Evolutionary conservation across 1,140 invertebrate genomes (phyloP).

Genomic region (Scaptomyza hsui): DNA sequence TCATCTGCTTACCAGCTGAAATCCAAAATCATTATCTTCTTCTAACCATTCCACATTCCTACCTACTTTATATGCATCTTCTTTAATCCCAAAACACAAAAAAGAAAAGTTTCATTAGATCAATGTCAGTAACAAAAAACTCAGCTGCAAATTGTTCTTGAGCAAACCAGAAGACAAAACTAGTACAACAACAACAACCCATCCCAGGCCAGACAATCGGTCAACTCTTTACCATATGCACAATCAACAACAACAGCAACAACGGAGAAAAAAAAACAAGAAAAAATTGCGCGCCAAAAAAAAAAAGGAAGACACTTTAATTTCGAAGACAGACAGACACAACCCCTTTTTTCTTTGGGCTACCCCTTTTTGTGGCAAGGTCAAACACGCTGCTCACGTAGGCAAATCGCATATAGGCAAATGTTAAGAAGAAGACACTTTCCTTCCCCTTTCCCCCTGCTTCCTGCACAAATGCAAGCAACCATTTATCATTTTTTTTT

Average conservation of each 20-base stretch:
- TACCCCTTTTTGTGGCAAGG: conserved; percentile 57
- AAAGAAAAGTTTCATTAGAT: conserved; percentile 64
- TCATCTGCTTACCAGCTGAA: no score
- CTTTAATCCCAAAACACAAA: conserved; percentile 34
- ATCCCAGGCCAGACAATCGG: conserved; percentile 50
- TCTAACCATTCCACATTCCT: not conserved
- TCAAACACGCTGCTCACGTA: conserved; percentile 54
- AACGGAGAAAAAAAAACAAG: conserved; percentile 13
- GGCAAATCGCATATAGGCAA: conserved; percentile 67
- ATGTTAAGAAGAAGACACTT: conserved; percentile 21
- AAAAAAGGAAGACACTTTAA: conserved; percentile 22
- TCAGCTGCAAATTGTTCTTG: conserved; percentile 39
- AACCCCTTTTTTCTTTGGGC: conserved; percentile 42
- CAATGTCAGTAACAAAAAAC: conserved; percentile 15
- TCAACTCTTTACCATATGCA: conserved; percentile 77
- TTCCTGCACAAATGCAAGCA: conserved; percentile 47
- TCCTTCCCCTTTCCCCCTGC: not conserved
- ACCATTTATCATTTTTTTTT: conserved; percentile 73
- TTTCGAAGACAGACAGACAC: conserved; percentile 36
- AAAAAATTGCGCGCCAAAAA: conserved; percentile 72
- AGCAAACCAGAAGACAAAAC: conserved; percentile 41
- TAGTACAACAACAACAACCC: conserved; percentile 11
- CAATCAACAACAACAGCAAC: no score
- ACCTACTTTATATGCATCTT: conserved; percentile 15
- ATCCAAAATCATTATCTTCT: not conserved